phyloP scores from a whole-genome alignment of 37 sponge, comb jelly and placozoan genomes.

The Crambe crambe region DNA sequence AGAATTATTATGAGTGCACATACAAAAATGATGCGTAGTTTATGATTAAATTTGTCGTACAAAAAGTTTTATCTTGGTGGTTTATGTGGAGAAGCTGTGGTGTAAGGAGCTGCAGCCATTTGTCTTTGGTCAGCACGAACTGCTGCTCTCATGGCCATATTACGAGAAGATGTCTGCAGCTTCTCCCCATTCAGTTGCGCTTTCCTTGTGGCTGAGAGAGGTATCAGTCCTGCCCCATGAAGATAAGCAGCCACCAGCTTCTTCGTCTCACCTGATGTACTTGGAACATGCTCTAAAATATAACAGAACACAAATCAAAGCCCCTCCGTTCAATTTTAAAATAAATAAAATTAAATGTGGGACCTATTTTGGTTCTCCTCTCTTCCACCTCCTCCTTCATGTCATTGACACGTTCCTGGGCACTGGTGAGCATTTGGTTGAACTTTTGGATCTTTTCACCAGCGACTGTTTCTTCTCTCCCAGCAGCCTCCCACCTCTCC shows the following conservation, averaged over 20 bases:
- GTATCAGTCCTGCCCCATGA: constrained; percentile 40
- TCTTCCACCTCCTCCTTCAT: constrained; percentile 45
- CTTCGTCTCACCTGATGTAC: constrained; percentile 54
- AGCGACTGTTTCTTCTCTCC: not conserved
- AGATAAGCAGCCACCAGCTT: constrained; percentile 58
- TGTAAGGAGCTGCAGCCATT: constrained; percentile 24
- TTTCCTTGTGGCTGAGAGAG: constrained; percentile 1
- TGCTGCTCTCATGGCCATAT: not conserved
- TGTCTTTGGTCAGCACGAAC: constrained; percentile 14
- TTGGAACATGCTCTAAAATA: constrained; percentile 25
- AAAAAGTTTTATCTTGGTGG: constrained; percentile 23
- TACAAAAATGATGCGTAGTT: no score
- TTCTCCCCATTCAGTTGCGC: not conserved
- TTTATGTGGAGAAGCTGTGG: not conserved
- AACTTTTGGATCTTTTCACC: constrained; percentile 23
- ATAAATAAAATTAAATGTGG: not conserved
- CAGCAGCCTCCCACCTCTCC: constrained; percentile 3
- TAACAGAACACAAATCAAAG: not conserved
- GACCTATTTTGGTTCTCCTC: constrained; percentile 42
- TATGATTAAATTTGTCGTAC: not conserved
- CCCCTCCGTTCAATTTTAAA: not conserved
- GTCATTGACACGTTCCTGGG: constrained; percentile 29
- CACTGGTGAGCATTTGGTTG: constrained; percentile 34
- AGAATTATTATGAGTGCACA: no score
- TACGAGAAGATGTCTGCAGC: not conserved